Evolutionary conservation across 2,797 vertebrate genomes (phyloP).

Genomic region (Rhynchotus rufescens): DNA sequence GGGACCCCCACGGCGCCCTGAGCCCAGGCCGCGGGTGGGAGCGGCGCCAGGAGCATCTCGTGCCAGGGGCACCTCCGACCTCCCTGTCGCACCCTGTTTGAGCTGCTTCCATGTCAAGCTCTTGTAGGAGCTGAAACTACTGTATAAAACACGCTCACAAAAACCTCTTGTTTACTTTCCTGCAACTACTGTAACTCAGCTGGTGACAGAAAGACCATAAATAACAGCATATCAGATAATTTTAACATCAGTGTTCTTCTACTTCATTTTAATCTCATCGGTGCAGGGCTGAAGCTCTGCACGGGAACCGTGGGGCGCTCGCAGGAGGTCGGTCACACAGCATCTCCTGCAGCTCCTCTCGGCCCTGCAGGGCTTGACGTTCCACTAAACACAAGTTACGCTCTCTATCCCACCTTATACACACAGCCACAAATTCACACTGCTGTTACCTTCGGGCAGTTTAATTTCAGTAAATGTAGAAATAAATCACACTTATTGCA

Average conservation of each 20-base stretch:
- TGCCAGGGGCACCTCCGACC: conserved; percentile 9
- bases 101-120: conserved; percentile 10
- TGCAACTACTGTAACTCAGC: conserved; percentile 48
- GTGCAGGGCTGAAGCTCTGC: not conserved
- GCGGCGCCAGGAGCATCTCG: conserved; percentile 10
- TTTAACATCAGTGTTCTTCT: not conserved
- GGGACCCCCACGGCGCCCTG: not conserved
- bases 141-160: conserved; percentile 55
- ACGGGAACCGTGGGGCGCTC: not conserved
- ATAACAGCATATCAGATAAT: conserved; percentile 36
- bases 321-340: not conserved
- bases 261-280: conserved; percentile 41
- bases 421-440: not conserved
- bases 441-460: not conserved
- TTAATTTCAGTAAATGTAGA: not conserved
- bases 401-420: not conserved
- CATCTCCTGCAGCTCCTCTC: not conserved
- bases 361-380: not conserved
- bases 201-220: conserved; percentile 53
- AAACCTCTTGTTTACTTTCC: conserved; percentile 27
- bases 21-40: not conserved
- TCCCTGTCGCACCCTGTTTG: conserved; percentile 26
- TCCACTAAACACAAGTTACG: not conserved
- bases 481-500: not conserved
- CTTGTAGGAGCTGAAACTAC: conserved; percentile 33